Percentiles rank a stretch among this genome's conserved stretches.
phyloP scores from a whole-genome alignment of 1,140 invertebrate species.

The Patella vulgata region DNA sequence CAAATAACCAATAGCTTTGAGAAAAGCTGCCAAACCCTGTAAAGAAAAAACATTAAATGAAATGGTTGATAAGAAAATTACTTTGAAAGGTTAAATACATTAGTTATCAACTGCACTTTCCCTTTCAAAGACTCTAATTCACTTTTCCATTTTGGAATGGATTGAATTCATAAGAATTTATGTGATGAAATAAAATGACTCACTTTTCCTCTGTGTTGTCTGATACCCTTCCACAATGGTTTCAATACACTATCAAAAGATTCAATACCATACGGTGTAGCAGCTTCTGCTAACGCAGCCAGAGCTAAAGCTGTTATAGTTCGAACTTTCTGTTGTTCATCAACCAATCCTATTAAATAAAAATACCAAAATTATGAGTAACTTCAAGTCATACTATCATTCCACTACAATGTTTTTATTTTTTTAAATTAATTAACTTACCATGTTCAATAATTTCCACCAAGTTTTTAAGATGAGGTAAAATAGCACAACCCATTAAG shows the following conservation, averaged over 20 bases:
- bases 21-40: constrained; percentile 93
- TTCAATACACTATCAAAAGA: constrained; percentile 99
- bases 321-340: constrained; percentile 82
- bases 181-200: constrained; percentile 9
- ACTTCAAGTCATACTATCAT: neutral
- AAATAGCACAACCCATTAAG: constrained; percentile 99
- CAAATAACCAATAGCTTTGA: constrained; percentile 99
- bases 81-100: no score
- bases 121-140: no score
- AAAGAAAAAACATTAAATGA: constrained; percentile 13
- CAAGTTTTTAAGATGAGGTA: constrained; percentile 96
- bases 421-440: constrained; percentile 56
- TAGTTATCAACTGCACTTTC: no score
- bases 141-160: no score
- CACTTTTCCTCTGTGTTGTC: constrained; percentile 94
- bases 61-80: no score
- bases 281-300: constrained; percentile 93
- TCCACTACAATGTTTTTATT: neutral
- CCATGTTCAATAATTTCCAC: constrained; percentile 99
- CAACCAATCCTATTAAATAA: constrained; percentile 70
- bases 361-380: neutral
- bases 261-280: constrained; percentile 99
- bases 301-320: constrained; percentile 99
- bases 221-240: constrained; percentile 99
- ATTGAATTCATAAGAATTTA: no score